A percentile compares a stretch with the other conserved stretches of the same genome.
Conservation (phyloP, 2,797 vertebrate genomes). For the Neolamprologus multifasciatus region DNA sequence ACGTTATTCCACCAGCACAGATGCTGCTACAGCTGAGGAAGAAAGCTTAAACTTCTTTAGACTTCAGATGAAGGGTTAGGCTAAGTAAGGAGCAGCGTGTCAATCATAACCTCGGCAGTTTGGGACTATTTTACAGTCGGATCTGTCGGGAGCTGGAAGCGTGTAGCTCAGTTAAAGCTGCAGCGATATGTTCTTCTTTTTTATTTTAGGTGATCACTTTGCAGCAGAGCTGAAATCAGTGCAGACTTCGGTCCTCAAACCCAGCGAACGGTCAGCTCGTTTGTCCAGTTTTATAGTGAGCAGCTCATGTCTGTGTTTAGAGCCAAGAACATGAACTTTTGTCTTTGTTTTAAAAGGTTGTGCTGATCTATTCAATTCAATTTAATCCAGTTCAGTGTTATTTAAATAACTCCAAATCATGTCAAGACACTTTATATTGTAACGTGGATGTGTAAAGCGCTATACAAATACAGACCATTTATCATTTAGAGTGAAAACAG, state of each 20-base stretch:
- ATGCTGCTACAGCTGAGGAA: fast-evolving
- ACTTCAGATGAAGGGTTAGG: neutral
- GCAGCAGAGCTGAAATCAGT: neutral
- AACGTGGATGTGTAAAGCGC: fast-evolving
- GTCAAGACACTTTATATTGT: neutral
- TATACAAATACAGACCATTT: fast-evolving
- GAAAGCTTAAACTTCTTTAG: neutral
- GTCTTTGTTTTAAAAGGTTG: neutral
- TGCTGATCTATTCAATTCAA: neutral
- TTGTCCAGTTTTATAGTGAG: neutral
- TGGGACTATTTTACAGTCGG: neutral
- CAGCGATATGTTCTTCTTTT: fast-evolving
- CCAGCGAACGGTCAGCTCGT: fast-evolving
- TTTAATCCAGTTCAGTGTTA: neutral
- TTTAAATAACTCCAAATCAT: neutral
- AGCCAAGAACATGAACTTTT: neutral
- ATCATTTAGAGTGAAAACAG: fast-evolving
- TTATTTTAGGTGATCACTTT: neutral
- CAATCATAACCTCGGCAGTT: neutral
- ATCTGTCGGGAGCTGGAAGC: neutral
- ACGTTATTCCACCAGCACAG: neutral
- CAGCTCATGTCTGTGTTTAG: neutral
- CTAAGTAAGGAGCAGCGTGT: fast-evolving
- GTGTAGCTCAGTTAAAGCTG: neutral
- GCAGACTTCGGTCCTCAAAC: fast-evolving